These are phyloP conservation scores for Typhlichthys subterraneus DNA, from an alignment of 2,797 vertebrate species.

Conservation along the genomic window DNA sequence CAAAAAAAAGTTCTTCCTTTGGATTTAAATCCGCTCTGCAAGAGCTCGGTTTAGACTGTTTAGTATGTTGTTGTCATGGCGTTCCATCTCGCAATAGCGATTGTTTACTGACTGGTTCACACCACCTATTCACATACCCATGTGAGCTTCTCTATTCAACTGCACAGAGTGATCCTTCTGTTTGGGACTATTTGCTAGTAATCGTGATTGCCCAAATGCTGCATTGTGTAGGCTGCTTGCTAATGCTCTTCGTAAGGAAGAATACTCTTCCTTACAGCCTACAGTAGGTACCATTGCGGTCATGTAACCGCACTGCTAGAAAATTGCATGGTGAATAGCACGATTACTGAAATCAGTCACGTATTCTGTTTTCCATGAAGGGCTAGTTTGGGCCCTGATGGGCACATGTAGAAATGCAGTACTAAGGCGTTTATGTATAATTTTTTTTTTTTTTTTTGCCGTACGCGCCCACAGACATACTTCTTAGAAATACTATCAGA, in stretches of 20 bases:
- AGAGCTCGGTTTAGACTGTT: neutral
- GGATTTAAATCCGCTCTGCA: neutral
- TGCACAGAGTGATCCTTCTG: neutral
- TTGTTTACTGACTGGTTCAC: slow-evolving; percentile 8
- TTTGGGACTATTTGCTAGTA: neutral
- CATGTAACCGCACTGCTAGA: too few species aligned
- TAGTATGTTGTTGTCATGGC: neutral
- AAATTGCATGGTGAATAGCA: too few species aligned
- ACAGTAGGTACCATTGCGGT: neutral
- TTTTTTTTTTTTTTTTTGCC: too few species aligned
- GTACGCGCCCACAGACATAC: too few species aligned
- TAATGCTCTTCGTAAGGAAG: neutral
- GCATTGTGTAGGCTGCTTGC: neutral
- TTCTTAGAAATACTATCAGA: too few species aligned
- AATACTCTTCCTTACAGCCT: neutral
- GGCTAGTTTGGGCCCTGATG: too few species aligned
- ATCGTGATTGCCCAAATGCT: neutral
- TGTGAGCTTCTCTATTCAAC: neutral
- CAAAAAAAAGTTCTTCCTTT: neutral
- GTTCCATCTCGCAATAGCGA: neutral
- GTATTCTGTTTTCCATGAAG: too few species aligned
- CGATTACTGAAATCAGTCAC: too few species aligned
- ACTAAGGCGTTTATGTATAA: too few species aligned
- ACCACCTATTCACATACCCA: neutral
- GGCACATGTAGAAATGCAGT: too few species aligned